phyloP scores from a whole-genome alignment of 2,888 invertebrate genomes.

The Drosophila neoperkinsi region DNA sequence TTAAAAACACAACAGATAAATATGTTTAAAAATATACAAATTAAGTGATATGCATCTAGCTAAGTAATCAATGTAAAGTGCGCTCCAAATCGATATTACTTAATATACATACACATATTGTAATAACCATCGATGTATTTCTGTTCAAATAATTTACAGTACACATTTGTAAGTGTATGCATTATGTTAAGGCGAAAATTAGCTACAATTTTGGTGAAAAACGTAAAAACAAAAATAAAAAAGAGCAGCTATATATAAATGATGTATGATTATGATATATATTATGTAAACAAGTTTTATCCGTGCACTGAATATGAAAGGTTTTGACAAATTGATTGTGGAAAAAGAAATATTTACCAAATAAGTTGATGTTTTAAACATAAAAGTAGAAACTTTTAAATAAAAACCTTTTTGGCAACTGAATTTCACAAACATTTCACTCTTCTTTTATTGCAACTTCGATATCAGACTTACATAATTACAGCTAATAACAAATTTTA shows the following conservation, averaged over 20 bases:
- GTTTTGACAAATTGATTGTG: slow-evolving; percentile 68
- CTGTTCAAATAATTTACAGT: slow-evolving; percentile 53
- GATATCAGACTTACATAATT: slow-evolving; percentile 26
- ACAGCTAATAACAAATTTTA: slow-evolving; percentile 14
- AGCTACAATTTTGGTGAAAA: slow-evolving; percentile 60
- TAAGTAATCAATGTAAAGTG: slow-evolving; percentile 47
- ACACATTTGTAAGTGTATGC: slow-evolving; percentile 39
- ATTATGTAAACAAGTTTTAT: slow-evolving; percentile 69
- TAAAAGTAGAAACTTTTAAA: slow-evolving; percentile 68
- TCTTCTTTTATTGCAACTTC: slow-evolving; percentile 39
- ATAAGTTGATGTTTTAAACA: slow-evolving; percentile 81
- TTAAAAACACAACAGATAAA: slow-evolving; percentile 16
- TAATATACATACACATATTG: slow-evolving; percentile 29
- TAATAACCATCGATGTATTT: slow-evolving; percentile 60
- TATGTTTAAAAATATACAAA: slow-evolving; percentile 44
- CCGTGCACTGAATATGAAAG: slow-evolving; percentile 71
- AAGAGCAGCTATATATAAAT: slow-evolving; percentile 42
- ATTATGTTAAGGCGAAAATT: slow-evolving; percentile 49
- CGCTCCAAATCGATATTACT: slow-evolving; percentile 59
- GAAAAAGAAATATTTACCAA: slow-evolving; percentile 63
- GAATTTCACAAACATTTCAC: slow-evolving; percentile 36
- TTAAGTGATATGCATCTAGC: slow-evolving; percentile 59
- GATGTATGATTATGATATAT: slow-evolving; percentile 35
- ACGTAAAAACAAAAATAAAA: slow-evolving; percentile 39
- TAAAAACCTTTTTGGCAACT: slow-evolving; percentile 79